Percentiles rank a stretch among this genome's conserved stretches.
Evolutionary conservation across 2,888 invertebrate species (phyloP).

Genomic region (Patella depressa): DNA sequence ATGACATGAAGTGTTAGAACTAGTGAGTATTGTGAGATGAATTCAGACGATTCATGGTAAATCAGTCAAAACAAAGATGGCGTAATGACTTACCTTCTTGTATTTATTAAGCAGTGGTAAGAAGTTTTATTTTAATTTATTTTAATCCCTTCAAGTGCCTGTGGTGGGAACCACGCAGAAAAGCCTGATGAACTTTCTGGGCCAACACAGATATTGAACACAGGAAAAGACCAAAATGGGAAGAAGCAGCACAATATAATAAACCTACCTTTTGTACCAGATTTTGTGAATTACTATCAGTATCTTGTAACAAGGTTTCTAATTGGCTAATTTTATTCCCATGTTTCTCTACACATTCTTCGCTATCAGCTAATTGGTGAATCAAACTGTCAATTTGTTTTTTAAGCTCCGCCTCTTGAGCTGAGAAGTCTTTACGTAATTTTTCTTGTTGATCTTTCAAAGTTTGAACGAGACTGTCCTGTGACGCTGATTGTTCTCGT

Average conservation of each 20-base stretch:
- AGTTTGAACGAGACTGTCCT: slow-evolving; percentile 49
- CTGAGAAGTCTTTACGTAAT: slow-evolving; percentile 59
- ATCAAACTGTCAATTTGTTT: slow-evolving; percentile 63
- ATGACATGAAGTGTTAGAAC: no score
- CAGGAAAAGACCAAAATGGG: neutral
- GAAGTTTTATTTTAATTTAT: no score
- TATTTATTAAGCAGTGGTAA: no score
- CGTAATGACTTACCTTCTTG: no score
- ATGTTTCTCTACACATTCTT: slow-evolving; percentile 57
- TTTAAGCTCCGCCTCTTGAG: slow-evolving; percentile 54
- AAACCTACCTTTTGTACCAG: slow-evolving; percentile 25
- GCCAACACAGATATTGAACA: no score
- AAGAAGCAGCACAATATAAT: neutral
- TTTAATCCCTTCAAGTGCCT: no score
- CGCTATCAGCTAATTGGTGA: slow-evolving; percentile 57
- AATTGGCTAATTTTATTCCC: slow-evolving; percentile 51
- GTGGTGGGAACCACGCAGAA: no score
- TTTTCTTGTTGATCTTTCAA: slow-evolving; percentile 60
- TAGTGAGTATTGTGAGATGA: no score
- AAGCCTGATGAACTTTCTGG: no score
- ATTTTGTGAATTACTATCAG: slow-evolving; percentile 45
- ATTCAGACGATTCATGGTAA: no score
- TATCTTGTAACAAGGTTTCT: slow-evolving; percentile 41
- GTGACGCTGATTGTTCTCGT: slow-evolving; percentile 46
- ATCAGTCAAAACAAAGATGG: no score